Conservation (phyloP, 1,140 invertebrate species). For the Brachionus asplanchnoidis region DNA sequence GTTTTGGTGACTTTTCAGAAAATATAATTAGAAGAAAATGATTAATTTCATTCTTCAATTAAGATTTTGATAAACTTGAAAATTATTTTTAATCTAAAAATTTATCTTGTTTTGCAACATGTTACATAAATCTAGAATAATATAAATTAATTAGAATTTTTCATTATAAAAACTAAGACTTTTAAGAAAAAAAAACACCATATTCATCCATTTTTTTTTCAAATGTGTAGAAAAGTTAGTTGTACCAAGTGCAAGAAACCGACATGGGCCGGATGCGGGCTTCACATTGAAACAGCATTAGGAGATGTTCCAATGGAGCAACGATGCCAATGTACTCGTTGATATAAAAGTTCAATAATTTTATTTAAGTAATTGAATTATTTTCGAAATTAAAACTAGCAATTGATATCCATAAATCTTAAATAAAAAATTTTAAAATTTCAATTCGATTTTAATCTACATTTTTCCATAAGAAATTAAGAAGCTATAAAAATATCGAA, state of each 20-base stretch:
- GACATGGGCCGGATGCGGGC: slow-evolving; percentile 39
- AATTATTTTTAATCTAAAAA: neutral
- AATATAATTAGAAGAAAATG: neutral
- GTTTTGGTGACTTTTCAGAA: neutral
- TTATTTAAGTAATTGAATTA: no score
- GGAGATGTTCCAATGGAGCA: slow-evolving; percentile 1
- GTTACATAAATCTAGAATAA: neutral
- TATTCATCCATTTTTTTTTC: neutral
- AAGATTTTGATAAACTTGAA: neutral
- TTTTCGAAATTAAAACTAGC: no score
- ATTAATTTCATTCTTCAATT: neutral
- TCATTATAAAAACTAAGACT: neutral
- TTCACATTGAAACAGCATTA: slow-evolving; percentile 32
- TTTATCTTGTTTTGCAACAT: neutral
- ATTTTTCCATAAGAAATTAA: no score
- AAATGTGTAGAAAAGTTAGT: slow-evolving; percentile 40
- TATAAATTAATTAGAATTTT: neutral
- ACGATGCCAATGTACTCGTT: slow-evolving; percentile 23
- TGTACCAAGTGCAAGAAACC: slow-evolving; percentile 35
- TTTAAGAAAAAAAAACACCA: neutral
- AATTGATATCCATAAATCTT: no score
- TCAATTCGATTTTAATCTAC: no score
- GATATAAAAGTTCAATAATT: neutral
- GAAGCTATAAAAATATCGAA: no score
- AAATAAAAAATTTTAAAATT: no score